Evolutionary conservation across 30 jellyfish, hydroid and myxozoan genomes (phyloP), one percentile per base, ranked within the genome.

Genomic region (Cassiopea xamachana): DNA sequence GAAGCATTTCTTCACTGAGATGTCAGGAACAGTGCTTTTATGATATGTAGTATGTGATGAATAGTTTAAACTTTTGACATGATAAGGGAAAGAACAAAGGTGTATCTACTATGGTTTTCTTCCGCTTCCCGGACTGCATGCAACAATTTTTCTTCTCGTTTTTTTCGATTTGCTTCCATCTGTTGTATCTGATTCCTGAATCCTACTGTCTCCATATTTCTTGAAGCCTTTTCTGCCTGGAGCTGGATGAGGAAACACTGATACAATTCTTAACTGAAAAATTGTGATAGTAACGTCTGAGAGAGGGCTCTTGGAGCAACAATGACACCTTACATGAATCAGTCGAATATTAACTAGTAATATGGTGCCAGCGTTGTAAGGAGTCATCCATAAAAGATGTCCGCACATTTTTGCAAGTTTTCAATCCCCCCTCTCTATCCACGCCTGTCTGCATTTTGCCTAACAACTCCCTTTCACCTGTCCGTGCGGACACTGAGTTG

Each of bases 121-220:
- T 82, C 93, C 8, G 91, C 27, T 60, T 82, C 90, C 50, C 73
- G 77, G n/a, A 61, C 72, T 19, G 70, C 43, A 39, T 39, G 27
- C 48, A 72, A 75, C 39, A 88, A 73, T 43, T 88, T 46, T 17
- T 88, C 87, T 79, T 68, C 87, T 17, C 64, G 88, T 39, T 68
- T 61, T 48, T 72, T 73, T 15, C 62, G 72, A 0, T 6, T 47
- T 48, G 47, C 14, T 39, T 39, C 39, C 75, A 80, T 49, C 75
- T 81, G 90, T 18, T 58, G 64, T 17, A 48, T 1, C 73, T 80
- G 91, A 71, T 88, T 75, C 27, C 48, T 51, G 51, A 48, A 68
- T 68, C 15, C 13, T 12, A 44, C 83, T 59, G 55, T 59, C 60
- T 88, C 91, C 15, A 17, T 87, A 47, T 49, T 71, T 47, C 87